These are phyloP conservation scores for Sarcophaga peregrina DNA, from an alignment of 1,140 invertebrate species.

Conservation along the genomic window DNA sequence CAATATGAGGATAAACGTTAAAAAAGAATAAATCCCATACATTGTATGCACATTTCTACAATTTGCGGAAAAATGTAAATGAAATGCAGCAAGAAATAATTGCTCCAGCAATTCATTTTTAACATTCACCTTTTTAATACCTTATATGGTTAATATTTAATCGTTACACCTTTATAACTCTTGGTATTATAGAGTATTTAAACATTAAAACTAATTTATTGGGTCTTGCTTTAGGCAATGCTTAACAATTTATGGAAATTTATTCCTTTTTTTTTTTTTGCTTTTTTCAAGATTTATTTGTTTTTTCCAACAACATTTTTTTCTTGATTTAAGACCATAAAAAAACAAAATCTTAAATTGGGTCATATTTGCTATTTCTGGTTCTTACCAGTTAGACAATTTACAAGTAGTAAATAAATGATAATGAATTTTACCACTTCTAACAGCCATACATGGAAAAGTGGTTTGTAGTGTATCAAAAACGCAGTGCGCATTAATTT, in stretches of 20 bases:
- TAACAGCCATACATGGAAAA: not conserved
- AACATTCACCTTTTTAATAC: no score
- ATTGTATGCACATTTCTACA: no score
- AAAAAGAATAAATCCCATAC: no score
- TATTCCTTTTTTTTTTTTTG: not conserved
- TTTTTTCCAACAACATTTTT: not conserved
- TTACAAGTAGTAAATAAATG: constrained; percentile 9
- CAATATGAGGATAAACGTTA: no score
- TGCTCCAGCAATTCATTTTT: no score
- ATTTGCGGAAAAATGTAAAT: no score
- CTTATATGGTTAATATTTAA: not conserved
- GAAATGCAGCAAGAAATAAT: not conserved
- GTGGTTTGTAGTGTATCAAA: not conserved
- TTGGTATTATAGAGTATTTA: not conserved
- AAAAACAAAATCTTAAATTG: not conserved
- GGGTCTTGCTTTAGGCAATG: not conserved
- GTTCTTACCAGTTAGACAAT: not conserved
- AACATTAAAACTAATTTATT: not conserved
- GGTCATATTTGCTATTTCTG: constrained; percentile 21
- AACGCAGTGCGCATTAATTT: not conserved
- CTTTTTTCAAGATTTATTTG: not conserved
- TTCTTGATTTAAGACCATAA: not conserved
- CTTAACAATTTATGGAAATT: constrained; percentile 11
- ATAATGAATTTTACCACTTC: not conserved
- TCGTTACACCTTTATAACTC: not conserved